Conservation (phyloP, 2,113 vertebrate species). For the Charina bottae region DNA sequence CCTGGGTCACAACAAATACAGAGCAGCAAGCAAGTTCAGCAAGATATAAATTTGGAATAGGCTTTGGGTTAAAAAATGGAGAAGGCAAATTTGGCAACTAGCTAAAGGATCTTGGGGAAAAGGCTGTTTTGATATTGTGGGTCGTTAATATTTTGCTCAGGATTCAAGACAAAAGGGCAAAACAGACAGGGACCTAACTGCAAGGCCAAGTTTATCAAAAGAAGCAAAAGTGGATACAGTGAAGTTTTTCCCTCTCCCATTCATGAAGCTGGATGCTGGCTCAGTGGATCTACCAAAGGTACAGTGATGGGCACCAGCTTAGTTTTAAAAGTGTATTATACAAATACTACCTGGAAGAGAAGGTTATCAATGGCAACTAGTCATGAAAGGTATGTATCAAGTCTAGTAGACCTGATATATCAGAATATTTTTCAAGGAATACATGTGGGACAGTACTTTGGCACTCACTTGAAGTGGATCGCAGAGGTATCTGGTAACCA, state of each 20-base stretch:
- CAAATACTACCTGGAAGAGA: background rate
- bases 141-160: background rate
- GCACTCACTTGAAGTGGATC: background rate
- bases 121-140: background rate
- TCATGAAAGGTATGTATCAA: background rate
- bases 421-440: no score
- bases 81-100: background rate
- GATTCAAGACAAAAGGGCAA: background rate
- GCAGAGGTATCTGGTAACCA: background rate
- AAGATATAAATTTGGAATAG: background rate
- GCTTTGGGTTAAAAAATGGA: background rate
- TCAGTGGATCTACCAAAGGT: background rate
- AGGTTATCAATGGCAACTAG: background rate
- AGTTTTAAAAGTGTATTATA: background rate
- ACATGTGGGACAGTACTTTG: background rate
- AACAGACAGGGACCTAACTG: background rate
- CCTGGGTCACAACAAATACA: background rate
- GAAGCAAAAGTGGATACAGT: background rate
- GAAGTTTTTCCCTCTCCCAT: background rate
- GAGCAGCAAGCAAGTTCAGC: background rate
- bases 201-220: background rate
- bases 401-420: no score
- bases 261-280: background rate
- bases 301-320: background rate
- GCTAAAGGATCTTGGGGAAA: background rate